A percentile compares a stretch with the other conserved stretches of the same genome.
phyloP scores from a whole-genome alignment of 1,140 invertebrate species.

The Laupala kohalensis region DNA sequence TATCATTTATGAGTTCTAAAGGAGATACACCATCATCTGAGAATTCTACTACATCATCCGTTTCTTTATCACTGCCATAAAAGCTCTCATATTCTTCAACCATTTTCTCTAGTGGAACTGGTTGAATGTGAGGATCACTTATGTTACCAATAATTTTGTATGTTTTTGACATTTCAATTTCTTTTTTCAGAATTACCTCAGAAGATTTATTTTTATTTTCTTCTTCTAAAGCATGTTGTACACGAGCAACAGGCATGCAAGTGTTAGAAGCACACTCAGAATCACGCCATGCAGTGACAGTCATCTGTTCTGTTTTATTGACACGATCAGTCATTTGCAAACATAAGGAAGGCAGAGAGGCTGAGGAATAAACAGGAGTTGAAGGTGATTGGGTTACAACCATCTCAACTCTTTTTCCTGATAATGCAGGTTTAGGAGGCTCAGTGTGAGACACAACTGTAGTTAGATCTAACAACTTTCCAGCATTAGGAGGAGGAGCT shows the following conservation, averaged over 20 bases:
- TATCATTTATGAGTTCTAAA: slow-evolving; percentile 6
- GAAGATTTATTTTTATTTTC: background rate
- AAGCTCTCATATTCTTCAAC: slow-evolving; percentile 41
- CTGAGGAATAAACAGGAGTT: background rate
- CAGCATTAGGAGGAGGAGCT: background rate
- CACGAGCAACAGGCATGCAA: background rate
- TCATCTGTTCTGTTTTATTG: slow-evolving; percentile 21
- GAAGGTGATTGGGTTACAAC: slow-evolving; percentile 5
- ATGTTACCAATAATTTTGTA: slow-evolving; percentile 22
- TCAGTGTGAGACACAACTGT: background rate
- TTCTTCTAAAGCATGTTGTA: background rate
- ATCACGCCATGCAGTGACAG: slow-evolving; percentile 22
- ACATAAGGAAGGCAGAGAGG: slow-evolving; percentile 15
- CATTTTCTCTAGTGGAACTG: background rate
- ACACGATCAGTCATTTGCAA: slow-evolving; percentile 22
- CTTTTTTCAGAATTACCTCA: slow-evolving; percentile 22
- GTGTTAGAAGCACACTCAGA: slow-evolving; percentile 17
- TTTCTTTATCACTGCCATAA: slow-evolving; percentile 49
- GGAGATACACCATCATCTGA: slow-evolving; percentile 41
- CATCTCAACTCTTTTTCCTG: background rate
- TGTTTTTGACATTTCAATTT: slow-evolving; percentile 23
- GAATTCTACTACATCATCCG: slow-evolving; percentile 51
- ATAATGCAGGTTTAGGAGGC: slow-evolving; percentile 7
- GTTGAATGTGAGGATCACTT: background rate
- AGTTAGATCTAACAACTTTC: slow-evolving; percentile 1